Percentiles rank a stretch among this genome's conserved stretches.
These are phyloP conservation scores for Romanomermis culicivorax DNA, from an alignment of 2,888 invertebrate species.

Conservation along the genomic window DNA sequence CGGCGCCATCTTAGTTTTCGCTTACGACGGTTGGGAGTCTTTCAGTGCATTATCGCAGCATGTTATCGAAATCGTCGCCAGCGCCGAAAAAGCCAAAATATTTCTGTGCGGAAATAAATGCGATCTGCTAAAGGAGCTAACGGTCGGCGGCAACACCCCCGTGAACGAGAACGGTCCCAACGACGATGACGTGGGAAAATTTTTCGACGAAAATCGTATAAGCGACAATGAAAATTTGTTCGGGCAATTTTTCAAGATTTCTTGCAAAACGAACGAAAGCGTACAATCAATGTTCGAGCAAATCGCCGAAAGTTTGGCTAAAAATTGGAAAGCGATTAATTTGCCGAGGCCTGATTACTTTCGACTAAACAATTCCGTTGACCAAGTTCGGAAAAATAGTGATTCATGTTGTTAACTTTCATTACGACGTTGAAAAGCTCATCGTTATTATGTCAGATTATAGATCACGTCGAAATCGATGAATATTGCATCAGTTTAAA, in stretches of 20 bases:
- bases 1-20: constrained; percentile 74
- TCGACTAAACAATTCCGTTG: background rate
- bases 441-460: no score
- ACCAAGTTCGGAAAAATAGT: background rate
- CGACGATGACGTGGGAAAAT: constrained; percentile 65
- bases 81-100: constrained; percentile 81
- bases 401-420: background rate
- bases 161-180: constrained; percentile 37
- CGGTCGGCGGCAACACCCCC: constrained; percentile 5
- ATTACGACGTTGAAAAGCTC: background rate
- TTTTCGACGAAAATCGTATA: constrained; percentile 33
- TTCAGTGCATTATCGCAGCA: constrained; percentile 79
- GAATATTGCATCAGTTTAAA: no score
- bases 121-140: constrained; percentile 52
- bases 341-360: constrained; percentile 5
- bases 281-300: constrained; percentile 72
- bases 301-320: constrained; percentile 40
- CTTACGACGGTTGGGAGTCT: constrained; percentile 67
- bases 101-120: constrained; percentile 78
- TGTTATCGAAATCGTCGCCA: constrained; percentile 70
- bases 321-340: constrained; percentile 10
- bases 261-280: constrained; percentile 64
- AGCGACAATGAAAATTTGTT: constrained; percentile 61
- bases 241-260: constrained; percentile 57
- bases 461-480: no score